Evolutionary conservation across 2,888 invertebrate genomes (phyloP), one percentile per base, ranked within the genome.

Genomic region (Disparrhopalites patrizii): DNA sequence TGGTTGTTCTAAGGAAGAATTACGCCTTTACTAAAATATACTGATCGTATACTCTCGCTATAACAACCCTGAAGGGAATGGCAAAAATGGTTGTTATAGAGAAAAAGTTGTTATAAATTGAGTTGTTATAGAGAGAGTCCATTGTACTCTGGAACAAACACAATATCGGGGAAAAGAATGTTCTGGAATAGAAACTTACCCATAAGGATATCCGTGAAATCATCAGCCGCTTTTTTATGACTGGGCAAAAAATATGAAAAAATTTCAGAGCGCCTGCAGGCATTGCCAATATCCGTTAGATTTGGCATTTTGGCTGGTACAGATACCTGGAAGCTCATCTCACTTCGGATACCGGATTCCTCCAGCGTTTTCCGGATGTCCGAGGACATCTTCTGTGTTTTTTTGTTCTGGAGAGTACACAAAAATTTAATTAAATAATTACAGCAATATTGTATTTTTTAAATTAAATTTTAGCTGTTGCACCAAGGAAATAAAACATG

Each of bases 161-260:
- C 13, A 36, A 36, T 13, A 36, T 36, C 13, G 36, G 36, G 8
- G 13, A 54, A 54, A 10, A 13, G 10, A 13, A 28, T 28, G 13
- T n/a, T 28, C n/a, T n/a, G n/a, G n/a, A n/a, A n/a, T n/a, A n/a
- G n/a, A n/a, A n/a, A n/a, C n/a, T 62, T 66, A 74, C 74, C 47
- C 67, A 70, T 66, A 2, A 74, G 62, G 56, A 69, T 62, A 0
- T 67, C 40, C 27, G 60, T 64, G 2, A 74, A 54, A 10, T 66
- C 47, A 1, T 28, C 5, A 1, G 67, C 66, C 1, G 72, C 71
- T 47, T 68, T n/a, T 10, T 68, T 33, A 54, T 74, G 74, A 18
- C 47, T 23, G 0, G 74, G 72, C 2, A 71, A 3, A 31, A 74
- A 74, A 50, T 72, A 72, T 18, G 65, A 65, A 50, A 74, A 74